phyloP scores from a whole-genome alignment of 2,113 vertebrate species.

The Actenoides lindsayi region DNA sequence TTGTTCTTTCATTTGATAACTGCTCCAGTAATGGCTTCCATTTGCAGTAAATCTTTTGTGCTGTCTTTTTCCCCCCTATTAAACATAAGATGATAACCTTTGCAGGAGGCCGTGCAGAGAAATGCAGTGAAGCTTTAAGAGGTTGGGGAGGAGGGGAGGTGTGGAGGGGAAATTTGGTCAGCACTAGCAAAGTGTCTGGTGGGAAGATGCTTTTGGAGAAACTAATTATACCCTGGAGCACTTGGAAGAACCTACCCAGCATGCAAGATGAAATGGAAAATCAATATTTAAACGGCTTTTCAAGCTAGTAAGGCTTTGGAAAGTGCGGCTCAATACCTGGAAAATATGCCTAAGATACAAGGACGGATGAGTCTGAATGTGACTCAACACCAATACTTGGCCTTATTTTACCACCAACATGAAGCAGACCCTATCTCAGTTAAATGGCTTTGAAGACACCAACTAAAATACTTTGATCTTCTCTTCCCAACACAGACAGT shows the following conservation, averaged over 20 bases:
- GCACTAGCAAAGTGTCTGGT: not conserved
- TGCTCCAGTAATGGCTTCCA: constrained; percentile 52
- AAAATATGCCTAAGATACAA: not conserved
- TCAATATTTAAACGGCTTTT: constrained; percentile 29
- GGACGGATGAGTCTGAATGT: not conserved
- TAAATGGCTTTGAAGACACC: not conserved
- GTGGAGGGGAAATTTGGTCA: not conserved
- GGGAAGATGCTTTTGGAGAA: constrained; percentile 27
- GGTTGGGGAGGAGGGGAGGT: not conserved
- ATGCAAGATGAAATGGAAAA: constrained; percentile 41
- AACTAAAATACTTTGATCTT: not conserved
- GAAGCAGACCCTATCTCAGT: not conserved
- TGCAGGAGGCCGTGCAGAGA: not conserved
- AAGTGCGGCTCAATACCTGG: not conserved
- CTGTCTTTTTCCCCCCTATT: constrained; percentile 19
- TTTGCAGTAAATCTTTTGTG: constrained; percentile 60
- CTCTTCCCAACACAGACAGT: accelerated
- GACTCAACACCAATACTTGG: not conserved
- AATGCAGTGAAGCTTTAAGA: not conserved
- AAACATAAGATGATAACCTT: constrained; percentile 51
- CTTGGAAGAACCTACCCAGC: not conserved
- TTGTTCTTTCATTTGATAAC: constrained; percentile 69
- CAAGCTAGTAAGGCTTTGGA: not conserved
- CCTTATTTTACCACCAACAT: not conserved
- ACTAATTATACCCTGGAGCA: constrained; percentile 18